phyloP scores from a whole-genome alignment of 1,140 invertebrate genomes.

The Ylistrum balloti region DNA sequence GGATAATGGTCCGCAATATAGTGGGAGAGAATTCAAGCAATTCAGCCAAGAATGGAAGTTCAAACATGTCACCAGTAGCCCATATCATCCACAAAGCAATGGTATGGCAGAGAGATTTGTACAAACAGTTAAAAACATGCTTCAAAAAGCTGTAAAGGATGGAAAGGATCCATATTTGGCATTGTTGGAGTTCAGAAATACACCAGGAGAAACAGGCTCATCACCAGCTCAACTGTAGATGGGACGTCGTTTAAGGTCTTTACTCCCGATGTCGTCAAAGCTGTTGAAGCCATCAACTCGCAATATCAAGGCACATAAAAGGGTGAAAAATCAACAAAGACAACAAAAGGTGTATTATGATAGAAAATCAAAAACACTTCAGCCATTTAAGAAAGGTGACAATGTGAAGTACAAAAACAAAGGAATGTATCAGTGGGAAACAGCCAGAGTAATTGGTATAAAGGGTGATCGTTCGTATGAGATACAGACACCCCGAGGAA shows the following conservation, averaged over 20 bases:
- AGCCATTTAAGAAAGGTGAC: not conserved
- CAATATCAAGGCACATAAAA: not conserved
- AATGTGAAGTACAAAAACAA: not conserved
- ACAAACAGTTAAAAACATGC: conserved; percentile 37
- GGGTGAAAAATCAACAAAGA: not conserved
- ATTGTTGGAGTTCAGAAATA: conserved; percentile 42
- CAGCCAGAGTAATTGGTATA: not conserved
- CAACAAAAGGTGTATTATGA: conserved; percentile 41
- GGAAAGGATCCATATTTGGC: conserved; percentile 34
- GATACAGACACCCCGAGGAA: not conserved
- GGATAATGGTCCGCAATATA: conserved; percentile 82
- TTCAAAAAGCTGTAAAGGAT: not conserved
- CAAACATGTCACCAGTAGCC: conserved; percentile 17
- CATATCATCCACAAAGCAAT: conserved; percentile 1
- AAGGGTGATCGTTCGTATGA: not conserved
- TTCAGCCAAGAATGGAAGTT: conserved; percentile 42
- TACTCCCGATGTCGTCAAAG: not conserved
- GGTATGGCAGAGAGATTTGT: not conserved
- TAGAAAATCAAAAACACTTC: not conserved
- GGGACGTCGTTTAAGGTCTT: conserved; percentile 34
- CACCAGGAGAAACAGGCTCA: not conserved
- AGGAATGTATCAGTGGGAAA: not conserved
- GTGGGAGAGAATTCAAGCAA: conserved; percentile 50
- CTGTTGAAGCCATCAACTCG: not conserved
- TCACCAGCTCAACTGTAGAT: conserved; percentile 44